A percentile compares a stretch with the other conserved stretches of the same genome.
These are phyloP conservation scores for Onthophagus sagittarius DNA, from an alignment of 2,888 invertebrate genomes.

Conservation along the genomic window DNA sequence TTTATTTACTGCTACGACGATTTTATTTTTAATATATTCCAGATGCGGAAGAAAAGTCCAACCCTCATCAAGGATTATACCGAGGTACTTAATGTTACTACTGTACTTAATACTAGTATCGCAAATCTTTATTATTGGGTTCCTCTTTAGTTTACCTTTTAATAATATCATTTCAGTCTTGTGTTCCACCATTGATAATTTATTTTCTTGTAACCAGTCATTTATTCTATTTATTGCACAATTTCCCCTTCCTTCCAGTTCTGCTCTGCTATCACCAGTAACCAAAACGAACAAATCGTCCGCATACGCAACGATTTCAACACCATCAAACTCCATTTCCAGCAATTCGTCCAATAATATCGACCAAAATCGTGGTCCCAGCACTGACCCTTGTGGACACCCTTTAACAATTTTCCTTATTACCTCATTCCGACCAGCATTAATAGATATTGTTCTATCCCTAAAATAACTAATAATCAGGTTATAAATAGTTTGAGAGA, in stretches of 20 bases:
- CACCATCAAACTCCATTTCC: neutral
- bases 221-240: neutral
- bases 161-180: slow-evolving; percentile 14
- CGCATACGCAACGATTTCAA: neutral
- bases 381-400: slow-evolving; percentile 22
- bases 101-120: neutral
- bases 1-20: too few relatives aligned
- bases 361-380: slow-evolving; percentile 15
- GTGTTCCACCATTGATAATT: neutral
- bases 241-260: neutral
- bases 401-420: neutral
- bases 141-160: slow-evolving; percentile 1
- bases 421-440: neutral
- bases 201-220: neutral
- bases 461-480: slow-evolving; percentile 9
- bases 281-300: slow-evolving; percentile 15
- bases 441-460: neutral
- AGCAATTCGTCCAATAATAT: slow-evolving; percentile 11
- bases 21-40: too few relatives aligned
- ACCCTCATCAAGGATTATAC: slow-evolving; percentile 6
- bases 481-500: neutral
- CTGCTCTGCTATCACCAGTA: neutral
- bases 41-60: neutral
- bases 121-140: neutral
- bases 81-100: neutral